Evolutionary conservation across 2,113 vertebrate genomes (phyloP), one percentile per base, ranked within the genome.

Genomic region (Gobio gobio): DNA sequence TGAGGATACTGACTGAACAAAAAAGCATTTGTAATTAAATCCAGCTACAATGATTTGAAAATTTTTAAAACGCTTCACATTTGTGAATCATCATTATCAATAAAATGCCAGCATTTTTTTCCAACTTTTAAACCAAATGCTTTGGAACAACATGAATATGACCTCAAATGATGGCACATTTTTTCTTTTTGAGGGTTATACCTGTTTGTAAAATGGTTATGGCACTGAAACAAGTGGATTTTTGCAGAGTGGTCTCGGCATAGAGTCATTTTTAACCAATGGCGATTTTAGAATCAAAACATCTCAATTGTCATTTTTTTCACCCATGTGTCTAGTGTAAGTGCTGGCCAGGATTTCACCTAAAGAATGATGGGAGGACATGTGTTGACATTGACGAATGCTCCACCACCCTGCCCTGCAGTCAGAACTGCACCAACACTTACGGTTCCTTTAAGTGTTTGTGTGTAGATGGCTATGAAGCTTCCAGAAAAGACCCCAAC

Each of bases 331-430:
- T 83, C 61, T 88, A 99, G 98, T 99, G 98, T 90, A 98, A 98
- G 90, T 99, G 98, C 90, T 99, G 98, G 98, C 97, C 97, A 89
- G 98, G 98, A 89, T 99, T 99, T 88, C 93, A 94, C 83, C 94
- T 99, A 90, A 99, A 99, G 91, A 95, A 98, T 86, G 97, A 99
- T 89, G 97, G 97, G 78, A 99, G 94, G 95, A 99, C 96, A 0
- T 99, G 98, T 84, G 92, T 97, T 82, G 98, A 99, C 92, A 90
- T 96, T 91, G 97, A 99, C 82, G 98, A 99, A 94, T 99, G 98
- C 83, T 94, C 94, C 10, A 94, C 94, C n/a, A 96, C 93, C 14
- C 96, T 99, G 79, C 98, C 98, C 51, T 99, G 98, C 90, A 99
- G 98, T 93, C 98, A 99, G 91, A 96, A 95, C 78, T 99, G 98